These are phyloP conservation scores for Labroides dimidiatus DNA, from an alignment of 2,797 vertebrate species.

Conservation along the genomic window DNA sequence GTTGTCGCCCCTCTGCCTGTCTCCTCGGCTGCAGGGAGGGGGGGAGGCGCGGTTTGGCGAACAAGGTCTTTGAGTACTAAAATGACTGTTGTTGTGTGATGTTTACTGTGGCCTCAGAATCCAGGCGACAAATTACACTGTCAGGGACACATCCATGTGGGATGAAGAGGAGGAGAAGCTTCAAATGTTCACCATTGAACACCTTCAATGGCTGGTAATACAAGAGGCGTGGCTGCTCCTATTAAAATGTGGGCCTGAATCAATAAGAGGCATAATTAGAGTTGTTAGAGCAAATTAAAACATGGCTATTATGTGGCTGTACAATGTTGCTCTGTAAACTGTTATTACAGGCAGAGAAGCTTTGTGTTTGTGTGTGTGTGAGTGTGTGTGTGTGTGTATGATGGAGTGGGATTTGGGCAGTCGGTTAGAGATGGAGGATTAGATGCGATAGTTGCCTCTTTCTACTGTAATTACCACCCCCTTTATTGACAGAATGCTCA, in stretches of 20 bases:
- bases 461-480: slow-evolving; percentile 94
- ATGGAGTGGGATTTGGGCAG: slow-evolving; percentile 79
- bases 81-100: slow-evolving; percentile 89
- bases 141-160: slow-evolving; percentile 92
- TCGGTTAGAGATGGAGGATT: slow-evolving; percentile 83
- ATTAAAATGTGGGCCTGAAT: slow-evolving; percentile 99
- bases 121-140: slow-evolving; percentile 94
- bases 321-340: slow-evolving; percentile 97
- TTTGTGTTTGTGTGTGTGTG: slow-evolving; percentile 78
- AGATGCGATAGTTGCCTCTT: slow-evolving; percentile 92
- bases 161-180: slow-evolving; percentile 90
- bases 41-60: background rate
- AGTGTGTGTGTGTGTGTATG: slow-evolving; percentile 40
- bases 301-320: slow-evolving; percentile 95
- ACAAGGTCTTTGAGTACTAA: slow-evolving; percentile 83
- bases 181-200: slow-evolving; percentile 98
- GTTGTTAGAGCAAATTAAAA: slow-evolving; percentile 99
- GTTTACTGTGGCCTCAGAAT: slow-evolving; percentile 93
- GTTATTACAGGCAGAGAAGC: slow-evolving; percentile 93
- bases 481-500: slow-evolving; percentile 95
- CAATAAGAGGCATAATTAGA: slow-evolving; percentile 99
- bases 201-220: slow-evolving; percentile 98
- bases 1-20: slow-evolving; percentile 54
- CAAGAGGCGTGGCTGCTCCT: slow-evolving; percentile 96
- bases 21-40: slow-evolving; percentile 78